These are phyloP conservation scores for Timandra comae DNA, from an alignment of 2,888 invertebrate species.

Conservation along the genomic window DNA sequence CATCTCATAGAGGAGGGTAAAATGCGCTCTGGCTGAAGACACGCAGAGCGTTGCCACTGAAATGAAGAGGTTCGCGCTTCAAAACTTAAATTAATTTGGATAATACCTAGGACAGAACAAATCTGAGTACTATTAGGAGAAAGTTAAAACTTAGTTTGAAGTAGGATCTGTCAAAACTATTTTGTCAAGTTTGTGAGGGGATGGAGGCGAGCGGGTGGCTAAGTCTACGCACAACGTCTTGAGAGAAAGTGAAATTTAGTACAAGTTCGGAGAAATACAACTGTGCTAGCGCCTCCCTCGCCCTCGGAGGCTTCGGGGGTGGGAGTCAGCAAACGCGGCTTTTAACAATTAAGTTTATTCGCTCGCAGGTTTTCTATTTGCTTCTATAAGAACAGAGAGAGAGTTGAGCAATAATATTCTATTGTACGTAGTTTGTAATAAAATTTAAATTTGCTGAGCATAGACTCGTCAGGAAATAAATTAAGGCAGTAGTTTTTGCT, in stretches of 20 bases:
- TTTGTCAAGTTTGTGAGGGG: slow-evolving; percentile 50
- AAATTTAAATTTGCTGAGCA: too few species aligned
- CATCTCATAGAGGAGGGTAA: slow-evolving; percentile 49
- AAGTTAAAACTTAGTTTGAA: slow-evolving; percentile 26
- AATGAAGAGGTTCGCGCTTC: slow-evolving; percentile 8
- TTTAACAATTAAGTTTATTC: slow-evolving; percentile 76
- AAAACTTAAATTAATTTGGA: background rate
- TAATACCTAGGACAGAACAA: slow-evolving; percentile 1
- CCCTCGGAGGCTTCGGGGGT: slow-evolving; percentile 44
- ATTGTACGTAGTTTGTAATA: too few species aligned
- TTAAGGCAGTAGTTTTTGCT: too few species aligned
- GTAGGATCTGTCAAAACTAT: slow-evolving; percentile 43
- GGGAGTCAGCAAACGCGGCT: slow-evolving; percentile 64
- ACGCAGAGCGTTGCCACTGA: slow-evolving; percentile 30
- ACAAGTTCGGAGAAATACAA: slow-evolving; percentile 75
- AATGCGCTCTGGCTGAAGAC: slow-evolving; percentile 51
- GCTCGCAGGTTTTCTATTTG: slow-evolving; percentile 60
- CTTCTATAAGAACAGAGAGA: slow-evolving; percentile 16
- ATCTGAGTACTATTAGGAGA: slow-evolving; percentile 7
- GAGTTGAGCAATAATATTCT: too few species aligned
- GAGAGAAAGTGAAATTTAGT: slow-evolving; percentile 76
- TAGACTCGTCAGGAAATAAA: too few species aligned
- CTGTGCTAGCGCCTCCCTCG: slow-evolving; percentile 44
- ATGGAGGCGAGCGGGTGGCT: slow-evolving; percentile 56
- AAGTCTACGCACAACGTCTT: slow-evolving; percentile 73